Percentiles rank a stretch among this genome's conserved stretches.
These are phyloP conservation scores for Leptarthrus brevirostris DNA, from an alignment of 2,888 invertebrate species.

Conservation along the genomic window DNA sequence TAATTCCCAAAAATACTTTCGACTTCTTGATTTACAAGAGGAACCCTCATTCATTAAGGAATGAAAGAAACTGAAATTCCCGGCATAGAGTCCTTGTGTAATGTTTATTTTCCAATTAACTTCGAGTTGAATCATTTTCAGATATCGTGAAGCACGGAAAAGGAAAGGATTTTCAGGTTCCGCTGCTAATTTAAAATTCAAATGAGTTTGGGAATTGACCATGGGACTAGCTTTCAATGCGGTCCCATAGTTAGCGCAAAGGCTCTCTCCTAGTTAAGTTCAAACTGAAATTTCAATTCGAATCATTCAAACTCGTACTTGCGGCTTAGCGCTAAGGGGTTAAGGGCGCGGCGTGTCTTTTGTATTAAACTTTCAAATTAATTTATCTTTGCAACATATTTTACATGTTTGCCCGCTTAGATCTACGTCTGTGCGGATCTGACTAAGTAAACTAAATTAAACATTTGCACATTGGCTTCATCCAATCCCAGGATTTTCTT, in stretches of 20 bases:
- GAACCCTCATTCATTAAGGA: neutral
- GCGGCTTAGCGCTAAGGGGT: neutral
- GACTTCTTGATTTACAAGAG: conserved; percentile 4
- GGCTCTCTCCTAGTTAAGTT: neutral
- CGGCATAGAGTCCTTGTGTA: neutral
- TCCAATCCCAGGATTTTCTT: conserved; percentile 32
- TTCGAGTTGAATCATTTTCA: conserved; percentile 25
- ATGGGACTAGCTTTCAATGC: neutral
- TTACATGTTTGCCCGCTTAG: conserved; percentile 16
- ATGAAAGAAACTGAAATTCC: neutral
- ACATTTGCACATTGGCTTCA: conserved; percentile 45
- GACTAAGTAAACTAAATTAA: conserved; percentile 45
- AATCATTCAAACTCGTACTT: conserved; percentile 14
- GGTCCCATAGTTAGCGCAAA: neutral
- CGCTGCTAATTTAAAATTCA: conserved; percentile 40
- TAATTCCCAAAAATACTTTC: neutral
- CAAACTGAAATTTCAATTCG: conserved; percentile 35
- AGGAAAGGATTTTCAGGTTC: conserved; percentile 19
- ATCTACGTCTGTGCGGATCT: neutral
- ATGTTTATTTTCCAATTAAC: conserved; percentile 40
- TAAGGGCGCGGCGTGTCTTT: conserved; percentile 19
- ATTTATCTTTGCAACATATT: conserved; percentile 40
- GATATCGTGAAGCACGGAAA: neutral
- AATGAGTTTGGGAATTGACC: conserved; percentile 37
- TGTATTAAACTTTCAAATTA: conserved; percentile 34